Evolutionary conservation across 2,113 vertebrate species (phyloP).

Genomic region (Takifugu flavidus): DNA sequence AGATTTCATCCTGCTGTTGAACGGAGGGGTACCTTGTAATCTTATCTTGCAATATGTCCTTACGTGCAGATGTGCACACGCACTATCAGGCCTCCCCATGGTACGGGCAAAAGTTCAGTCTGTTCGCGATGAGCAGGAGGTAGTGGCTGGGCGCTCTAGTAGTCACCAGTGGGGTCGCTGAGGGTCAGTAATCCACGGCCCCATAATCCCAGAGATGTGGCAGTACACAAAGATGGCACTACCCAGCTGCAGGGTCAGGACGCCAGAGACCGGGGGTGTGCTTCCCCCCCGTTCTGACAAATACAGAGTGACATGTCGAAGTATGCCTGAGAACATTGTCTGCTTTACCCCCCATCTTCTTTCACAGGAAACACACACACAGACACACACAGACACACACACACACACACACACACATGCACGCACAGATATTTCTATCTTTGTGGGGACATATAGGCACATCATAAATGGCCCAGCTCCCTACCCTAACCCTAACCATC

Average conservation of each 20-base stretch:
- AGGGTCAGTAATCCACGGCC: constrained; percentile 33
- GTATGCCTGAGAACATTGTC: constrained; percentile 41
- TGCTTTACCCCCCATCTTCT: constrained; percentile 23
- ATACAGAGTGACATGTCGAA: constrained; percentile 57
- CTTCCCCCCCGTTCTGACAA: constrained; percentile 54
- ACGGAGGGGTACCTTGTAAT: not conserved
- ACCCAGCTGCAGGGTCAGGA: constrained; percentile 47
- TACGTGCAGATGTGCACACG: not conserved
- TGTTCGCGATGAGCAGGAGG: constrained; percentile 11
- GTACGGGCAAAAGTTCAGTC: constrained; percentile 12
- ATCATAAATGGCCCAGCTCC: no score
- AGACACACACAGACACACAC: constrained; percentile 13
- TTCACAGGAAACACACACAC: not conserved
- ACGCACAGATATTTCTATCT: no score
- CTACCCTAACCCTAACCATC: no score
- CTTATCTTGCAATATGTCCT: not conserved
- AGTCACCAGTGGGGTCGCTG: constrained; percentile 13
- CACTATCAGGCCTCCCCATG: not conserved
- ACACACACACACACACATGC: constrained; percentile 9
- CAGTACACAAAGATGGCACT: constrained; percentile 22
- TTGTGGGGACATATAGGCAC: no score
- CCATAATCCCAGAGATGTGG: constrained; percentile 23
- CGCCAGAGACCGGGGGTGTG: constrained; percentile 36
- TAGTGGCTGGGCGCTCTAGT: not conserved
- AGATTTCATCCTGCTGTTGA: not conserved